These are phyloP conservation scores for Halcyon leucocephala DNA, from an alignment of 2,797 vertebrate genomes.

Conservation along the genomic window DNA sequence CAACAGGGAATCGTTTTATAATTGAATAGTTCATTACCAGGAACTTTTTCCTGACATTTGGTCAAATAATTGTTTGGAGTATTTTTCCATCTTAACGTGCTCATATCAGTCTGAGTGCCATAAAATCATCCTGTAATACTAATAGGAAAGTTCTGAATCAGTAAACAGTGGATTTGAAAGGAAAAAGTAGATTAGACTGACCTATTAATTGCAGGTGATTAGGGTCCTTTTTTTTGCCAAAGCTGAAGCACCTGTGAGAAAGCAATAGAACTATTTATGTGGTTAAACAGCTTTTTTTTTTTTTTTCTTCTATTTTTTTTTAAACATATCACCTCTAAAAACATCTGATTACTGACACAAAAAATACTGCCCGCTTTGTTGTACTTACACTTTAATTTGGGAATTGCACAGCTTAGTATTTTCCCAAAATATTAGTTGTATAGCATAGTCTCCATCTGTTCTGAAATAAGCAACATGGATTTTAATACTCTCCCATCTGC, in stretches of 20 bases:
- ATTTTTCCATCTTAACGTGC: neutral
- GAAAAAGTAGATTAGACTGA: neutral
- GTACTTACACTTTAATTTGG: neutral
- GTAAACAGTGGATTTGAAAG: neutral
- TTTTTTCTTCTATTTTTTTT: rapidly evolving
- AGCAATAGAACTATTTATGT: neutral
- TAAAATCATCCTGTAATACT: neutral
- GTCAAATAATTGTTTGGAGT: neutral
- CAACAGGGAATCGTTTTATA: neutral
- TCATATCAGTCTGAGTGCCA: neutral
- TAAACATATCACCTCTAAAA: neutral
- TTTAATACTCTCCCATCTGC: constrained; percentile 16
- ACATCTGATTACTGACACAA: neutral
- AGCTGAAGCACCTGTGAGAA: neutral
- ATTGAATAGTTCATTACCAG: neutral
- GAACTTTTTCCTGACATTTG: neutral
- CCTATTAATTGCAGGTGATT: neutral
- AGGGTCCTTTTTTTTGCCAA: neutral
- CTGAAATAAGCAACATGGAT: constrained; percentile 2
- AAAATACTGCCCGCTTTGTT: neutral
- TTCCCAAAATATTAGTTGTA: constrained; percentile 11
- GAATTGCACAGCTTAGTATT: constrained; percentile 6
- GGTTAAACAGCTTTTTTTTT: neutral
- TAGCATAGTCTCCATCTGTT: constrained; percentile 37
- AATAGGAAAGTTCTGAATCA: neutral